A percentile compares a stretch with the other conserved stretches of the same genome.
These are phyloP conservation scores for Apamea monoglypha DNA, from an alignment of 2,888 invertebrate genomes.

Conservation along the genomic window DNA sequence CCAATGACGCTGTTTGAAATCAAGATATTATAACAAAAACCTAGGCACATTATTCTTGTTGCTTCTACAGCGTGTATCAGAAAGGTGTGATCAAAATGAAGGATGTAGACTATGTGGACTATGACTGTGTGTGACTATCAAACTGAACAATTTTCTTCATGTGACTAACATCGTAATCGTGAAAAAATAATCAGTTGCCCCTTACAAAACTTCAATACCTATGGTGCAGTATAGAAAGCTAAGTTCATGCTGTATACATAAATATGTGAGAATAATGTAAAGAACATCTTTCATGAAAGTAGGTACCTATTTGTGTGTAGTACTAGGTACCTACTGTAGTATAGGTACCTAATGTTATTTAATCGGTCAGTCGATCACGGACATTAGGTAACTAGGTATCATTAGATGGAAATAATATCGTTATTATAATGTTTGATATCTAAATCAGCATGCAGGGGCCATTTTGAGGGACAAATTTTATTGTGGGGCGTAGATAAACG, in stretches of 20 bases:
- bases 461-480: not conserved
- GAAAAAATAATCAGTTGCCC: no score
- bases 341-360: not conserved
- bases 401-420: slow-evolving; percentile 1
- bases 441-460: not conserved
- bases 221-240: no score
- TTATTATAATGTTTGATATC: not conserved
- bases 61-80: not conserved
- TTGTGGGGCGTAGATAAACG: not conserved
- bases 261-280: not conserved
- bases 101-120: no score
- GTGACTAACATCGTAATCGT: no score
- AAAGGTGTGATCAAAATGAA: no score
- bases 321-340: not conserved
- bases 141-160: no score
- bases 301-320: not conserved
- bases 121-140: no score
- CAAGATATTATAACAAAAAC: not conserved
- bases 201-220: no score
- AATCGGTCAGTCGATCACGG: not conserved
- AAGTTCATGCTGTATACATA: no score
- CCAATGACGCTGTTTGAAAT: not conserved
- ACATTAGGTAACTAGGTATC: not conserved
- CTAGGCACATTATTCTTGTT: not conserved
- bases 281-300: not conserved